A percentile compares a stretch with the other conserved stretches of the same genome.
phyloP scores from a whole-genome alignment of 2,797 vertebrate genomes.

The Myiotriccus ornatus region DNA sequence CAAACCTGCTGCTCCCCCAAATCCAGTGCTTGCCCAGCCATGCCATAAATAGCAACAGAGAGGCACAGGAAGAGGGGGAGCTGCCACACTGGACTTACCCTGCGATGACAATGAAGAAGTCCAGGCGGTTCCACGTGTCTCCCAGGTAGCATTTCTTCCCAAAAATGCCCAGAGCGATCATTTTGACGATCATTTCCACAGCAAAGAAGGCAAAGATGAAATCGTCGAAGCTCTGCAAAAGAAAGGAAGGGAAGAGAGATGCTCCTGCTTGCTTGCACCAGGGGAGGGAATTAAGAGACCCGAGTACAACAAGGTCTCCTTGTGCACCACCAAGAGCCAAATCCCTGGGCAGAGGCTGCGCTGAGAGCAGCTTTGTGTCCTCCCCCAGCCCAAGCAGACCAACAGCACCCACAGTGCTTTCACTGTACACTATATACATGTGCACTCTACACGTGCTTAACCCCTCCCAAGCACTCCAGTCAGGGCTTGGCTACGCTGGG shows the following conservation, averaged over 20 bases:
- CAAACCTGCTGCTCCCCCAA: neutral
- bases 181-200: constrained; percentile 98
- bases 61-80: fast-evolving
- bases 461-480: neutral
- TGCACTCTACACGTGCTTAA: neutral
- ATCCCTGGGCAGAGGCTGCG: neutral
- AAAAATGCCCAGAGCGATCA: constrained; percentile 96
- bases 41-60: neutral
- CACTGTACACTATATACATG: neutral
- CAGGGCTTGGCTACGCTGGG: neutral
- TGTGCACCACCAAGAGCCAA: neutral
- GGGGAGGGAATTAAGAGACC: neutral
- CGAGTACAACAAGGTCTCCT: neutral
- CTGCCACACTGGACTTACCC: constrained; percentile 80
- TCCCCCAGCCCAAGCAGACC: neutral
- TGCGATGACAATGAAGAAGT: constrained; percentile 96
- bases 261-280: fast-evolving
- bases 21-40: neutral
- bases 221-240: constrained; percentile 88
- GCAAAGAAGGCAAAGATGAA: constrained; percentile 99
- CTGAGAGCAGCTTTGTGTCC: neutral
- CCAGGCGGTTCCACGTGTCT: constrained; percentile 97
- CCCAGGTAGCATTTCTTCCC: constrained; percentile 98
- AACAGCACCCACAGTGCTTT: neutral
- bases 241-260: neutral